Base-by-base conservation (phyloP, 2,888 invertebrate species). In the Trachelus tabidus region DNA sequence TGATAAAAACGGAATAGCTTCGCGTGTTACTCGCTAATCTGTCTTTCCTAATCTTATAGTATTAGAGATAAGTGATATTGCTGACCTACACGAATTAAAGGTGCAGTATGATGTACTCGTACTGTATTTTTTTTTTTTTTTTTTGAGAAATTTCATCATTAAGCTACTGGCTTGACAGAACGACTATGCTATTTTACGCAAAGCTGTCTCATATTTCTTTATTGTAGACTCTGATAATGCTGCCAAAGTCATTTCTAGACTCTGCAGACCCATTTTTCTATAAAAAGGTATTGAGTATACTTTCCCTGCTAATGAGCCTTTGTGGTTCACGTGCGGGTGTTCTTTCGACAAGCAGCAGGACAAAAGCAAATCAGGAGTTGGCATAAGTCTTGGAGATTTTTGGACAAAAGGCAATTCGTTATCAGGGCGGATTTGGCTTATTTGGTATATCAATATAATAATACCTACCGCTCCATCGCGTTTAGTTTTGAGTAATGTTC, bases 381-480 rank as follows among this genome's bases (percentile, higher is more conserved):
- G 84, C 73, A 76, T 34, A 75, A 87, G 82, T 77, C 79, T 68
- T 15, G 85, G 34, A 40, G 79, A 80, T 68, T 75, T 76, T 75
- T 76, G 11, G 37, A 76, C 68, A 6, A 81, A 69, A n/a, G 75
- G 12, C 9, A 77, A 76, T 37, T 75, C 69, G 71, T n/a, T 37
- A 78, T 69, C 69, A 73, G 15, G 69, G 73, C 33, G 69, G 56
- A 23, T 73, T 78, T 40, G 78, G 71, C 81, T 79, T 80, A 11
- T 76, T 56, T 4, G 77, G 79, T 15, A 83, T 30, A 83, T 71
- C 30, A 83, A 3, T 11, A 82, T 79, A 34, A 34, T 34, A 34
- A 34, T 34, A 35, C 77, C 81, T 31, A 11, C 30, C 4, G 81
- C 80, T 73, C 75, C 71, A 34, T 82, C 73, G 6, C 35, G 34